Percentiles rank a stretch among this genome's conserved stretches.
These are phyloP conservation scores for Lathronympha strigana DNA, from an alignment of 2,888 invertebrate species.

Conservation along the genomic window DNA sequence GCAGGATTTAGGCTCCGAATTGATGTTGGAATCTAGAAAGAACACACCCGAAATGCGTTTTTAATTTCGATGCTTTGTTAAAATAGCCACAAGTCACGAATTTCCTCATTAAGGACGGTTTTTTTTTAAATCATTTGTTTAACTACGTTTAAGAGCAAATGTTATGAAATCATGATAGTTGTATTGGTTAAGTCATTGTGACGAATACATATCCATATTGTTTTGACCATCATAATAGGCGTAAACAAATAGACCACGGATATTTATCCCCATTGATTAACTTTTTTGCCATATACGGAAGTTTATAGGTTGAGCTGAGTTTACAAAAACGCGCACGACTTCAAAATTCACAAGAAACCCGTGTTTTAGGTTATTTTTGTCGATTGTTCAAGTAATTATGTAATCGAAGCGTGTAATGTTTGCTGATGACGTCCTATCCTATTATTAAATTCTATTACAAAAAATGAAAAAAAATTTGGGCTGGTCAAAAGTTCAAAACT, in stretches of 20 bases:
- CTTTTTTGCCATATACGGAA: constrained; percentile 57
- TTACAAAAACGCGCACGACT: constrained; percentile 60
- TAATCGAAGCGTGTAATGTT: constrained; percentile 8
- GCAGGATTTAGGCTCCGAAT: too few species aligned
- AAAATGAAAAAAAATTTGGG: too few species aligned
- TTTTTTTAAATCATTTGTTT: too few species aligned
- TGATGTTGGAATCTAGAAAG: too few species aligned
- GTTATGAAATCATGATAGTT: constrained; percentile 2
- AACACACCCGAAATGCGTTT: too few species aligned
- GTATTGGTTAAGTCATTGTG: not conserved
- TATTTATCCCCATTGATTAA: constrained; percentile 36
- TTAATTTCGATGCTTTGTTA: too few species aligned
- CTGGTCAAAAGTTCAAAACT: too few species aligned
- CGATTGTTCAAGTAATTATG: constrained; percentile 16
- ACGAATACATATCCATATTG: not conserved
- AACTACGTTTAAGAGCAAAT: not conserved
- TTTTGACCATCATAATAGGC: constrained; percentile 5
- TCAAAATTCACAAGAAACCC: constrained; percentile 56
- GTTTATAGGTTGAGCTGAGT: constrained; percentile 45
- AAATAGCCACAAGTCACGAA: too few species aligned
- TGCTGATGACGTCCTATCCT: constrained; percentile 1
- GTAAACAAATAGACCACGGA: constrained; percentile 30
- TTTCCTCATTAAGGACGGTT: too few species aligned
- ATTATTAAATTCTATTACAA: too few species aligned
- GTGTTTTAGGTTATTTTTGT: constrained; percentile 41